These are phyloP conservation scores for Reticulitermes lucifugus DNA, from an alignment of 2,888 invertebrate genomes.

Conservation along the genomic window DNA sequence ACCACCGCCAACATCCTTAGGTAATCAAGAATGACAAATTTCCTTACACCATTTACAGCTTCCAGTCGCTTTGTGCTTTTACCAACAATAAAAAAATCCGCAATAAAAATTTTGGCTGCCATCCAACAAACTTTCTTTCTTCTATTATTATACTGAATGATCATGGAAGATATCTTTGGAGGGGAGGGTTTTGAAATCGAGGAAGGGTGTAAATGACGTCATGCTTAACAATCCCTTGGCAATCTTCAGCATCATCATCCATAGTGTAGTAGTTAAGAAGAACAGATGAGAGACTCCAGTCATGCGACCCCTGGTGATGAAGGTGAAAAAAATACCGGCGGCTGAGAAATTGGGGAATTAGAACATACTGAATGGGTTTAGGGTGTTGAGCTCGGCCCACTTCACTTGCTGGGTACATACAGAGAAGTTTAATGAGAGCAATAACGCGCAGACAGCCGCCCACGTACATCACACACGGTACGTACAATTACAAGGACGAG, in stretches of 20 bases:
- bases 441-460: background rate
- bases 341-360: background rate
- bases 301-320: background rate
- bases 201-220: conserved; percentile 29
- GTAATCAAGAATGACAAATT: conserved; percentile 42
- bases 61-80: conserved; percentile 32
- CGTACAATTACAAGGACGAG: background rate
- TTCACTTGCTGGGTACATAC: background rate
- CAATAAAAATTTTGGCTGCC: conserved; percentile 32
- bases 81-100: conserved; percentile 33
- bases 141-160: conserved; percentile 29
- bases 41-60: conserved; percentile 41
- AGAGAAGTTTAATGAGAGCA: background rate
- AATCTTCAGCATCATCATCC: background rate
- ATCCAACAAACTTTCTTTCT: conserved; percentile 27
- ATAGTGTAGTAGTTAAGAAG: background rate
- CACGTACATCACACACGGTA: background rate
- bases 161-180: background rate
- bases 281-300: conserved; percentile 2
- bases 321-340: conserved; percentile 10
- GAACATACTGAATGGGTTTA: background rate
- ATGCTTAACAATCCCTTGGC: conserved; percentile 33
- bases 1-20: background rate
- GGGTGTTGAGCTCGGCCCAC: background rate
- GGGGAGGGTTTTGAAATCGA: background rate